Evolutionary conservation across 2,888 invertebrate species (phyloP).

Genomic region (Gari tellinella): DNA sequence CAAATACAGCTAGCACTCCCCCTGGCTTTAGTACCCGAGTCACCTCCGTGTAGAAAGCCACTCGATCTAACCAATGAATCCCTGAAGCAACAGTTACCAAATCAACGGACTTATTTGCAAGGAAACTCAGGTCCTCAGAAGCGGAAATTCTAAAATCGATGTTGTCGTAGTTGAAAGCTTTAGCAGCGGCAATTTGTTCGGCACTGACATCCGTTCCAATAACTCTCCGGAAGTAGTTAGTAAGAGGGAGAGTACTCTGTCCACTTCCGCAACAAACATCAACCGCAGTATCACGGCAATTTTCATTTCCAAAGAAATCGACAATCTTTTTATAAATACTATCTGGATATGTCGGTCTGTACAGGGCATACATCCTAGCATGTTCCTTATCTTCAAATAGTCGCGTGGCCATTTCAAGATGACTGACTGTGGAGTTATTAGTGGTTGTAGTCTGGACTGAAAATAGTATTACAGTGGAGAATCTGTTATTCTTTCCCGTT

Average conservation of each 20-base stretch:
- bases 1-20: slow-evolving; percentile 83
- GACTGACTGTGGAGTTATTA: too few species aligned
- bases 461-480: too few species aligned
- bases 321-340: slow-evolving; percentile 64
- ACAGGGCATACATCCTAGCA: slow-evolving; percentile 66
- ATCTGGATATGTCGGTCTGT: slow-evolving; percentile 70
- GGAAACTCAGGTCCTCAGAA: slow-evolving; percentile 83
- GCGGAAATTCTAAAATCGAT: slow-evolving; percentile 76
- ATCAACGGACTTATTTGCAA: slow-evolving; percentile 69
- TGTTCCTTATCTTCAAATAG: slow-evolving; percentile 66
- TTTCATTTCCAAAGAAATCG: slow-evolving; percentile 48
- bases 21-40: slow-evolving; percentile 83
- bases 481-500: too few species aligned
- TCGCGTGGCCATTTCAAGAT: slow-evolving; percentile 64
- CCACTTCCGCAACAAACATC: slow-evolving; percentile 86
- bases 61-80: slow-evolving; percentile 85
- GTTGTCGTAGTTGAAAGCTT: slow-evolving; percentile 62
- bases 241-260: slow-evolving; percentile 84
- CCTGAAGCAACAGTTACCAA: slow-evolving; percentile 84
- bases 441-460: too few species aligned
- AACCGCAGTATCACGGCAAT: slow-evolving; percentile 78
- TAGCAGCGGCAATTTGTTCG: slow-evolving; percentile 39
- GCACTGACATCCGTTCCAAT: slow-evolving; percentile 85
- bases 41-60: slow-evolving; percentile 84
- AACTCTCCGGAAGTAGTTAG: slow-evolving; percentile 84